phyloP scores from a whole-genome alignment of 2,113 vertebrate species.

The Laticauda laticaudata region DNA sequence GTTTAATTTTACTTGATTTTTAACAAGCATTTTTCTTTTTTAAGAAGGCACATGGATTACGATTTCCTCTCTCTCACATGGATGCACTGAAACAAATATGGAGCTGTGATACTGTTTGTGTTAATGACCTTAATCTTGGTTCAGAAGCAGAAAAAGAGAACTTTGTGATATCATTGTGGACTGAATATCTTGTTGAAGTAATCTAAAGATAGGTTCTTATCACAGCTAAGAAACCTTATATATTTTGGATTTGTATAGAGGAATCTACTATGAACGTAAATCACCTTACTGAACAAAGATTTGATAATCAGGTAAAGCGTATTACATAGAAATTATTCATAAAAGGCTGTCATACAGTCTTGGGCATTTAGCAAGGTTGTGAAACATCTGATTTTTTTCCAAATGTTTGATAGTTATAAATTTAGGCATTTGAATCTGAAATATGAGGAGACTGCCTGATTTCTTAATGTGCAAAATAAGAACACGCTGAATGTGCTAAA shows the following conservation, averaged over 20 bases:
- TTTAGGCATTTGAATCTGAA: background rate
- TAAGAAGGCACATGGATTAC: constrained; percentile 74
- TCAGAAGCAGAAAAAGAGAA: constrained; percentile 77
- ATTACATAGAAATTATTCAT: background rate
- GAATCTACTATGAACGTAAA: background rate
- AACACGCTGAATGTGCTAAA: background rate
- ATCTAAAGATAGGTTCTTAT: constrained; percentile 45
- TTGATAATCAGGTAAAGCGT: background rate
- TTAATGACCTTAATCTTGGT: constrained; percentile 75
- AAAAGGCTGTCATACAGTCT: background rate
- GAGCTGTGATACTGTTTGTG: constrained; percentile 60
- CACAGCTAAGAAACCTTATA: background rate
- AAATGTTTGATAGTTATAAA: background rate
- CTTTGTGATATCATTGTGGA: constrained; percentile 84
- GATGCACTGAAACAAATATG: constrained; percentile 82
- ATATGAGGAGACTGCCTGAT: background rate
- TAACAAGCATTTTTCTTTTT: background rate
- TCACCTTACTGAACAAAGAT: background rate
- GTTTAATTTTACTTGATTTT: background rate
- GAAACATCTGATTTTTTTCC: background rate
- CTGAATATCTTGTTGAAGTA: constrained; percentile 81
- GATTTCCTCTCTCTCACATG: constrained; percentile 81
- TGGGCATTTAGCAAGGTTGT: background rate
- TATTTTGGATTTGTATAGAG: background rate
- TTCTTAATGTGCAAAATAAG: background rate